Percentiles rank a stretch among this genome's conserved stretches.
Evolutionary conservation across 2,113 vertebrate species (phyloP).

Genomic region (Megaceryle torquata): DNA sequence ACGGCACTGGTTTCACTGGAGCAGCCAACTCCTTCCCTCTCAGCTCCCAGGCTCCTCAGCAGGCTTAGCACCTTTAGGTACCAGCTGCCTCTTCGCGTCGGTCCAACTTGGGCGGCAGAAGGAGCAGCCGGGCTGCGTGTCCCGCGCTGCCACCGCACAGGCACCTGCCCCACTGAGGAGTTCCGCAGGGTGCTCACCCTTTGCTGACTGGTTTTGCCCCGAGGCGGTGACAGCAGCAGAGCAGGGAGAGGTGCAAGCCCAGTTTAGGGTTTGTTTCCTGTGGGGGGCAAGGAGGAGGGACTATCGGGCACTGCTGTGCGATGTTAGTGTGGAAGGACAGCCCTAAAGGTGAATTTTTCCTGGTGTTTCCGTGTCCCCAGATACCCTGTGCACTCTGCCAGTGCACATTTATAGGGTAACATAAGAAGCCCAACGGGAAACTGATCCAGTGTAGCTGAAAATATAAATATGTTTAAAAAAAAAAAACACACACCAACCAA

Average conservation of each 20-base stretch:
- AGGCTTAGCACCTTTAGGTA: neutral
- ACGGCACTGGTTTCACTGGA: fast-evolving
- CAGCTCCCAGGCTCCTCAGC: fast-evolving
- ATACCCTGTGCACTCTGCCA: neutral
- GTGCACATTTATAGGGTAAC: neutral
- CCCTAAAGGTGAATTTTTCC: neutral
- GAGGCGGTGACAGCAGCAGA: neutral
- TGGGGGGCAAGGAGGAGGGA: neutral
- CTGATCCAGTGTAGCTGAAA: neutral
- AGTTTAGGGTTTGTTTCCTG: neutral
- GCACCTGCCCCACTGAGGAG: neutral
- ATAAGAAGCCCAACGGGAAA: neutral
- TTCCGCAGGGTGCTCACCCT: neutral
- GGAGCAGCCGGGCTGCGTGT: neutral
- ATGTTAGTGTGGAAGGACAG: neutral
- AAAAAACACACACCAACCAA: too few species aligned
- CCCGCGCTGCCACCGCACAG: neutral
- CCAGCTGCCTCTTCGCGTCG: neutral
- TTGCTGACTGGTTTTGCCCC: neutral
- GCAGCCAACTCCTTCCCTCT: neutral
- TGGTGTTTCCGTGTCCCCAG: neutral
- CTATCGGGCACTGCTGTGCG: neutral
- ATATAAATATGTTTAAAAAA: neutral
- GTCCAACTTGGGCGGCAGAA: neutral
- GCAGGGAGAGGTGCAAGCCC: neutral